Base-by-base conservation (phyloP, 2,113 vertebrate species). In the Spermophilus dauricus region DNA sequence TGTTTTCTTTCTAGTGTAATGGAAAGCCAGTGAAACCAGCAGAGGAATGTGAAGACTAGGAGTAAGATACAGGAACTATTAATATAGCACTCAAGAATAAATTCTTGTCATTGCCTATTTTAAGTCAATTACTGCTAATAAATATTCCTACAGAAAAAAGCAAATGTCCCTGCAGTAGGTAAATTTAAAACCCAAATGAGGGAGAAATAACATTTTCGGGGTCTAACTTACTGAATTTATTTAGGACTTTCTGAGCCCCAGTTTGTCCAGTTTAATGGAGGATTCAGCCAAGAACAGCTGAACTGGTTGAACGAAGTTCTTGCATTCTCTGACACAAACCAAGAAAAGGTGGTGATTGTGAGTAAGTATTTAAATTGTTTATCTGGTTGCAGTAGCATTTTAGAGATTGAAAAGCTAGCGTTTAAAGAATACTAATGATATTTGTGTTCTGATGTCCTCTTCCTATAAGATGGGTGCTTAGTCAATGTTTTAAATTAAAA, bases 181-280 rank as follows among this genome's bases (percentile, higher is more conserved):
- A 78, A 91, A 67, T 53, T 58, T 76, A 26, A 89, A n/a, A 67
- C 9, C 69, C 65, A 86, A 4, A 22, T 42, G 70, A 67, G 77
- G 30, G 5, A 69, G 8, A 76, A 37, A 18, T 89, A 48, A 53
- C 39, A 8, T 63, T 51, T 61, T 13, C 5, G 78, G 58, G 42
- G 22, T 92, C 92, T 98, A 84, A 98, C 51, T 12, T 53, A 1
- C 16, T 97, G 76, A 96, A 73, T 98, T 97, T n/a, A 12, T 97
- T 87, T 97, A 99, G 99, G 98, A 85, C 98, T 99, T 24, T 17
- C 89, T 65, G 98, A 99, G 96, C 97, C 98, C 70, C 98, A 98
- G 72, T 99, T 99, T 97, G 99, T 99, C 8, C 99, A 99, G 81
- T 99, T 99, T 97, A 99, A 99, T 5, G 99, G 99, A 48, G 99